Base-by-base conservation (phyloP, 1,140 invertebrate genomes). In the Diploscapter pachys region DNA sequence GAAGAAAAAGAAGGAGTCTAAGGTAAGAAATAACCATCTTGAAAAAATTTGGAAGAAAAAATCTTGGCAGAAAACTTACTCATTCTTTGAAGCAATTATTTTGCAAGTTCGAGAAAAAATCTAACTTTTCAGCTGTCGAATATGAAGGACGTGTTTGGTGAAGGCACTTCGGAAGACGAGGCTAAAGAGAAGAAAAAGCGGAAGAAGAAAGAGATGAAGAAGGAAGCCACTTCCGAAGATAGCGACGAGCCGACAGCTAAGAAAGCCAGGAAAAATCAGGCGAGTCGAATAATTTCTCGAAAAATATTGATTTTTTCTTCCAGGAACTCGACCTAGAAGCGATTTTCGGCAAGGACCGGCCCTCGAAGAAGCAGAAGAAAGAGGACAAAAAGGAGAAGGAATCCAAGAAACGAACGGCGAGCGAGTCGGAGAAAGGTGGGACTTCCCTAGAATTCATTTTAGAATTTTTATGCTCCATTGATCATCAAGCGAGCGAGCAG, bases 321-420 rank as follows among this genome's bases (percentile, higher is more conserved):
- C 66, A 68, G 66, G 56, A 68, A 48, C 53, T 52, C 6, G 66
- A 68, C 31, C 31, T 31, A 31, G 31, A 31, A 31, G 31, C 31
- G 31, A 31, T 31, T 31, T 31, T 31, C 31, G 31, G 31, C 31
- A 31, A 31, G 11, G 66, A 68, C 51, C 66, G 56, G 52, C 66
- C 9, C 49, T 55, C n/a, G 52, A 68, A 68, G 66, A 13, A 5
- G 9, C 66, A 68, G 66, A 68, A 68, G 52, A 68, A n/a, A 5
- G 66, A 68, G 31, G 31, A 31, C 31, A 31, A 31, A 31, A 31
- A 31, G 31, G 31, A 31, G 31, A 31, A 31, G 31, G 31, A 31
- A 31, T 31, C 31, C 31, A 31, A 31, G 31, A 31, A 31, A 31
- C 31, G 31, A 31, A 31, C 31, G 31, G 31, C 31, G 31, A 31